Base-by-base conservation (phyloP, 2,888 invertebrate species). In the Drosophila cracens region DNA sequence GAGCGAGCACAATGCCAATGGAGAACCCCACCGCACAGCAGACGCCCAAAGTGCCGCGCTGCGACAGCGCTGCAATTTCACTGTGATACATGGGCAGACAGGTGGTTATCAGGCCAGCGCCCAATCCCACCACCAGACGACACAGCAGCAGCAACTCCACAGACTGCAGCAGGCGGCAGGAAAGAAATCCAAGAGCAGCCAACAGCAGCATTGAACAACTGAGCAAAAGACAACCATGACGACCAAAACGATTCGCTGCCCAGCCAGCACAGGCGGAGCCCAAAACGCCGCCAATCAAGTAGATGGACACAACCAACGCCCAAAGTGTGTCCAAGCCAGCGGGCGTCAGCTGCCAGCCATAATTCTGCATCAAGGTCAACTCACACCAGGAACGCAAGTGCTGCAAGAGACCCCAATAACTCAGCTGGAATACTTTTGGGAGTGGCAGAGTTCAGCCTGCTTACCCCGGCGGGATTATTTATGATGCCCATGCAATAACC, bases 41-140 rank as follows among this genome's bases (percentile, higher is more conserved):
- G 2, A 96, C 97, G 4, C 98, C 98, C 91, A 97, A 94, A 2
- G 97, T 95, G 16, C 98, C 98, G 27, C 97, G 94, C 49, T 98
- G 93, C 18, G 94, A 93, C 5, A 95, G 81, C 0, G 98, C 98
- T 0, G 98, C 96, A 74, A 98, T 94, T 93, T 99, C 98, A 2
- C 96, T 96, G 87, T 98, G 94, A 93, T 98, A 99, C 96, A 98
- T 96, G 1, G 99, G 98, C 79, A 97, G 95, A 69, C 97, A 95
- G 75, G 96, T 96, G 33, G 97, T 98, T 61, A 96, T 96, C 49
- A 98, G 93, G 76, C 98, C 97, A 87, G 95, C 95, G 75, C 96
- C 94, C 49, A 97, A 90, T 25, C 98, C 98, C 60, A 96, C 96
- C 34, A 97, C 82, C 75, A 98, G 93, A 87, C 98, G 94, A 4